Base-by-base conservation (phyloP, 2,797 vertebrate species). In the Gymnothorax javanicus region DNA sequence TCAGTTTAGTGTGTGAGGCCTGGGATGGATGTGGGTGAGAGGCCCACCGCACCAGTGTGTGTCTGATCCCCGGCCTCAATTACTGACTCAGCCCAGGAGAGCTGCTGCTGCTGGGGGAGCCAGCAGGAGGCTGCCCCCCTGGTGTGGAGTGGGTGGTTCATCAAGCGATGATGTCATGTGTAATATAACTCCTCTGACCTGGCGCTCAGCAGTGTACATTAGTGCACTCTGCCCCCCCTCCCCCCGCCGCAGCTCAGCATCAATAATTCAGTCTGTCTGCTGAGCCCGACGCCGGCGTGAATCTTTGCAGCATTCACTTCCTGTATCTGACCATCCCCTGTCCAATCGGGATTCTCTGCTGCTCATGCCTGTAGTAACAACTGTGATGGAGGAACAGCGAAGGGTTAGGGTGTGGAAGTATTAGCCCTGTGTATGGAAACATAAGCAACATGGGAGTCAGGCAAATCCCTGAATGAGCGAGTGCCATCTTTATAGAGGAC, bases 251-350 rank as follows among this genome's bases (percentile, higher is more conserved):
- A 95, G 96, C 91, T 43, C 89, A 93, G 95, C 93, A 97, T 98
- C 96, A 97, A 98, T 97, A 97, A 98, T 98, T 97, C 94, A 97
- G 94, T 89, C 92, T 89, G 94, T 95, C 94, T 96, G 96, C 95
- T 92, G 25, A 94, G 93, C 93, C 89, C 57, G 91, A 96, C 87
- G 93, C 94, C 90, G 86, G 84, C 73, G 64, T 89, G 89, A 88
- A 87, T 89, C 87, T 87, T 57, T 94, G 93, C 82, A 93, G 92
- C 92, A 88, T 91, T 91, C 93, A 94, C 92, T 91, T 93, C 92
- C 93, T 91, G 56, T 89, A 91, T 94, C 94, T 94, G 92, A 93
- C 93, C 91, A 90, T 88, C 93, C 87, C 92, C 43, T 52, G 0
- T 77, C 73, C 73, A 52, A 17, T 77, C 73, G 52, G 73, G 33